Evolutionary conservation across 2,113 vertebrate genomes (phyloP).

Genomic region (Takifugu bimaculatus): DNA sequence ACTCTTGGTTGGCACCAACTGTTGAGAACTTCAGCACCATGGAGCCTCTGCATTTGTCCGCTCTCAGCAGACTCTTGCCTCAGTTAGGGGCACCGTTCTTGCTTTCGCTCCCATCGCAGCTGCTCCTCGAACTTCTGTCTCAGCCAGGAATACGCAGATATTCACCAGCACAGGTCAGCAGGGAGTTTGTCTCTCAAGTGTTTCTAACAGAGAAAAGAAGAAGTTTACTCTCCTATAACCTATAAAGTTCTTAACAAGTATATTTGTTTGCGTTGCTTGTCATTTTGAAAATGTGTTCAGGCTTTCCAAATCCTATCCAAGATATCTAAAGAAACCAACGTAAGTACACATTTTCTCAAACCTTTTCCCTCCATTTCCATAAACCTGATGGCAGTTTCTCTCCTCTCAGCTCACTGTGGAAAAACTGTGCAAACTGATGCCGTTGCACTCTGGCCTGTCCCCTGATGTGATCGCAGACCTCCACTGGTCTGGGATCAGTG

Average conservation of each 20-base stretch:
- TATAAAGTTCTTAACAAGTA: background rate
- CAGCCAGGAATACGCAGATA: conserved; percentile 66
- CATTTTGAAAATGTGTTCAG: conserved; percentile 50
- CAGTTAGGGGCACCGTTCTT: conserved; percentile 81
- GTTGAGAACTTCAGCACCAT: conserved; percentile 71
- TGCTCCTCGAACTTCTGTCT: conserved; percentile 76
- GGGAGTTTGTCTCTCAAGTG: background rate
- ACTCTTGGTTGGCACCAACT: conserved; percentile 76
- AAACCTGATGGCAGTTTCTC: conserved; percentile 9
- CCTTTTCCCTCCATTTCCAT: conserved; percentile 1
- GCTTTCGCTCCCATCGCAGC: conserved; percentile 70
- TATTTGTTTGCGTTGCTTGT: background rate
- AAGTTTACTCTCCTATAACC: too few species aligned
- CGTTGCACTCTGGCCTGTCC: conserved; percentile 76
- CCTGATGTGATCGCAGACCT: conserved; percentile 73
- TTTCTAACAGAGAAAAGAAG: background rate
- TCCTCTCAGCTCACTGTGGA: conserved; percentile 66
- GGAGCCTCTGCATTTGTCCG: conserved; percentile 63
- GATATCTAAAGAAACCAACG: conserved; percentile 74
- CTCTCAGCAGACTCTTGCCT: conserved; percentile 76
- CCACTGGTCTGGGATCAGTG: conserved; percentile 56
- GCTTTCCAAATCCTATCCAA: conserved; percentile 77
- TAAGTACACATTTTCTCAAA: conserved; percentile 63
- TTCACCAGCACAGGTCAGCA: conserved; percentile 79
- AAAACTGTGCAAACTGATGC: conserved; percentile 72